Base-by-base conservation (phyloP, 2,113 vertebrate species). In the Xiphias gladius region DNA sequence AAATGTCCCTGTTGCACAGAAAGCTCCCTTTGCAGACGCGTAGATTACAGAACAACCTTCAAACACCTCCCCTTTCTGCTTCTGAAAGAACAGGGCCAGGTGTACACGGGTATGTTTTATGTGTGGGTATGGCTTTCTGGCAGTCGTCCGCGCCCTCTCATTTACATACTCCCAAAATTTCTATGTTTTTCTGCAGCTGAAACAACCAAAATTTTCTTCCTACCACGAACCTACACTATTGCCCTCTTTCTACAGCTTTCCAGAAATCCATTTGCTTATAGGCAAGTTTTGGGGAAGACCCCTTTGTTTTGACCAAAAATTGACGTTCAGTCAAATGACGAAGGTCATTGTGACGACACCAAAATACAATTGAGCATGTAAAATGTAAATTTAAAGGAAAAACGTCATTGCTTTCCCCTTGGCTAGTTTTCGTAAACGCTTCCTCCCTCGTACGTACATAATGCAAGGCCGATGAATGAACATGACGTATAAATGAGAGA, bases 31-130 rank as follows among this genome's bases (percentile, higher is more conserved):
- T 71, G 78, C 73, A 82, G 88, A 89, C 80, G 76, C 58, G 57
- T 16, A 90, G 84, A 92, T 91, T 85, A 91, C 73, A 90, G 90
- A 83, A 89, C 81, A 72, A 61, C 32, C 64, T 69, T 71, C n/a
- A 68, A 62, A 77, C 84, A 30, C 75, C 84, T 79, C 70, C 76
- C 80, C 71, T 26, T 81, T 83, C 28, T 58, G 72, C 61, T 28
- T 72, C 73, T 48, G 52, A 32, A 72, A 48, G 58, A 55, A 58
- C 55, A 59, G 20, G 35, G 17, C 48, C 71, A 78, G 48, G 67
- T 71, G 50, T 28, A 55, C 65, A 59, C 58, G 9, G 76, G 50
- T 73, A 11, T 82, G 61, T 73, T 78, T n/a, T 22, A 82, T 62
- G 71, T 48, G 30, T 37, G 43, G 30, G n/a, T 28, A 28, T 84